phyloP scores from a whole-genome alignment of 2,113 vertebrate genomes.

The Cebus imitator region DNA sequence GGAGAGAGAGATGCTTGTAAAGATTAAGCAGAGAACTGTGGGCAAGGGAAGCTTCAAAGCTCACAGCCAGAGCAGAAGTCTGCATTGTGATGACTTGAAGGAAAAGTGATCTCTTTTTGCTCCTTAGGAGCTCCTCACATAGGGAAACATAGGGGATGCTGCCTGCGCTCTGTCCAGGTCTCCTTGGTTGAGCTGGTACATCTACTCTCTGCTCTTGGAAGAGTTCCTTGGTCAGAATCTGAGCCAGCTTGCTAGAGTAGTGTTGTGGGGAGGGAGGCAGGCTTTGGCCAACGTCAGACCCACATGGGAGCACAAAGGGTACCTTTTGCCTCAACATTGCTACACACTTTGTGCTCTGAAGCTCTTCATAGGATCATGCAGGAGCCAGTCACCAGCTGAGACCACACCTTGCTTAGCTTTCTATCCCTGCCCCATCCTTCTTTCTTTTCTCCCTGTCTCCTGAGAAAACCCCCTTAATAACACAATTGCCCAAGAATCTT shows the following conservation, averaged over 20 bases:
- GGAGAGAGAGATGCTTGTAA: background rate
- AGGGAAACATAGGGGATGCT: background rate
- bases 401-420: background rate
- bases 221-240: background rate
- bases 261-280: fast-evolving
- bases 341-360: background rate
- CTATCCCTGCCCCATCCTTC: background rate
- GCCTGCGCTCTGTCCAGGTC: fast-evolving
- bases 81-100: background rate
- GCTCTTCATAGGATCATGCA: no score
- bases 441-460: background rate
- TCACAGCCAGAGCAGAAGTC: background rate
- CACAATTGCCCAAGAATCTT: background rate
- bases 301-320: background rate
- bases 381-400: background rate
- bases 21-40: background rate
- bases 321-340: background rate
- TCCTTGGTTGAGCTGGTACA: background rate
- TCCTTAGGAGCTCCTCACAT: background rate
- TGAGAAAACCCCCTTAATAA: background rate
- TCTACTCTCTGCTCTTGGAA: background rate
- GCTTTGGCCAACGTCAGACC: background rate
- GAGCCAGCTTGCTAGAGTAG: background rate
- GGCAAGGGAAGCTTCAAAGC: background rate
- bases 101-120: background rate